Evolutionary conservation across 2,888 invertebrate genomes (phyloP).

Genomic region (Malthinus flaveolus): DNA sequence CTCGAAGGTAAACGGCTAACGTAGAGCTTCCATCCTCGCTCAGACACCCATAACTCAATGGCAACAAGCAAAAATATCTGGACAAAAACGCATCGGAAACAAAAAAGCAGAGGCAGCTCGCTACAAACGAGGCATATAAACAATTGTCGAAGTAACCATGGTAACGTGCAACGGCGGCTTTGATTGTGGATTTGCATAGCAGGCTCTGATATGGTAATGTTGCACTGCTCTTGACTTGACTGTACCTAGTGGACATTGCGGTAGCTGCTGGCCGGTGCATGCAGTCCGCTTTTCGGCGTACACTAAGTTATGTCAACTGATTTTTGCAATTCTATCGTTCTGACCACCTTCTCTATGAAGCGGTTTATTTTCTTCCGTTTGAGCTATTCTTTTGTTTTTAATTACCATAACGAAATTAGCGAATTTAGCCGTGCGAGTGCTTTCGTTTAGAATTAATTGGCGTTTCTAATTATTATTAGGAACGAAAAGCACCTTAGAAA

Average conservation of each 20-base stretch:
- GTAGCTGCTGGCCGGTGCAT: conserved; percentile 42
- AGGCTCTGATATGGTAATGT: conserved; percentile 54
- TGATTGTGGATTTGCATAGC: conserved; percentile 54
- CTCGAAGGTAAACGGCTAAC: conserved; percentile 40
- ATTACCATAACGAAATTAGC: no score
- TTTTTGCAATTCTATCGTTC: conserved; percentile 46
- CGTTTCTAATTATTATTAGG: no score
- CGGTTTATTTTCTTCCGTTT: conserved; percentile 26
- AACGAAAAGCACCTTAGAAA: no score
- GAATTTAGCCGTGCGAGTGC: no score
- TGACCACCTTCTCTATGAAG: conserved; percentile 32
- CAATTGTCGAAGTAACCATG: conserved; percentile 51
- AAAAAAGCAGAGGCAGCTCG: conserved; percentile 48
- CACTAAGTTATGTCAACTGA: conserved; percentile 53
- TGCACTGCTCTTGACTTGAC: conserved; percentile 48
- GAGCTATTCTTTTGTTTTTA: no score
- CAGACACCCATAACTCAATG: conserved; percentile 50
- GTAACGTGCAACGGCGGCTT: conserved; percentile 52
- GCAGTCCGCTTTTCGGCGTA: conserved; percentile 52
- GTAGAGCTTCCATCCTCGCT: conserved; percentile 34
- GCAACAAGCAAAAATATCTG: conserved; percentile 51
- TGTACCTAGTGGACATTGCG: conserved; percentile 50
- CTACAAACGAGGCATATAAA: conserved; percentile 54
- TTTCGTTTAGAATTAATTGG: no score
- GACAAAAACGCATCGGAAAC: conserved; percentile 49